Evolutionary conservation across 2,113 vertebrate species (phyloP).

Genomic region (Amia ocellicauda): DNA sequence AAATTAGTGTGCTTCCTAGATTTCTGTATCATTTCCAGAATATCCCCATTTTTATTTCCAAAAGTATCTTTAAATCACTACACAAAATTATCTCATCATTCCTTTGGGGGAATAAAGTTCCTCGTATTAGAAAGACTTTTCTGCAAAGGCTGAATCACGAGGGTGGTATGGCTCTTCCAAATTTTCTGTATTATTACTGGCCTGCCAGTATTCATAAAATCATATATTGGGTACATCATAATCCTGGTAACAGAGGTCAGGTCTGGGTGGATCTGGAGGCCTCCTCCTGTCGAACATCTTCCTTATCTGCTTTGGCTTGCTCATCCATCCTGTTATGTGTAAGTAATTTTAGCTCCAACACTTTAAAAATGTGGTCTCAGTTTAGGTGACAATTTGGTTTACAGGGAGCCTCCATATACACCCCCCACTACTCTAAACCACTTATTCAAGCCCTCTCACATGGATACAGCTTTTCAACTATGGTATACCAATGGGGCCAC

Average conservation of each 20-base stretch:
- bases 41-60: background rate
- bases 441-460: too few relatives aligned
- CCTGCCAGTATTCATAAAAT: background rate
- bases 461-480: too few relatives aligned
- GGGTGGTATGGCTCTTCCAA: background rate
- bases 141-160: background rate
- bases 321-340: background rate
- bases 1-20: too few relatives aligned
- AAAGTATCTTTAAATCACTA: background rate
- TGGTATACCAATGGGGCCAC: too few relatives aligned
- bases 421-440: too few relatives aligned
- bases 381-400: background rate
- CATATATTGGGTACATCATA: background rate
- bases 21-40: background rate
- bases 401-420: too few relatives aligned
- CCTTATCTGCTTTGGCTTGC: background rate
- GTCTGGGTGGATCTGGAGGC: background rate
- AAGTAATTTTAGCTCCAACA: background rate
- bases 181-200: background rate
- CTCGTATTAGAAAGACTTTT: background rate
- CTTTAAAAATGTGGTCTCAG: background rate
- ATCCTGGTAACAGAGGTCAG: background rate
- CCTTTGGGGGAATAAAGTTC: background rate
- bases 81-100: background rate
- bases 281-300: background rate